Evolutionary conservation across 2,113 vertebrate species (phyloP).

Genomic region (Empidonax traillii): DNA sequence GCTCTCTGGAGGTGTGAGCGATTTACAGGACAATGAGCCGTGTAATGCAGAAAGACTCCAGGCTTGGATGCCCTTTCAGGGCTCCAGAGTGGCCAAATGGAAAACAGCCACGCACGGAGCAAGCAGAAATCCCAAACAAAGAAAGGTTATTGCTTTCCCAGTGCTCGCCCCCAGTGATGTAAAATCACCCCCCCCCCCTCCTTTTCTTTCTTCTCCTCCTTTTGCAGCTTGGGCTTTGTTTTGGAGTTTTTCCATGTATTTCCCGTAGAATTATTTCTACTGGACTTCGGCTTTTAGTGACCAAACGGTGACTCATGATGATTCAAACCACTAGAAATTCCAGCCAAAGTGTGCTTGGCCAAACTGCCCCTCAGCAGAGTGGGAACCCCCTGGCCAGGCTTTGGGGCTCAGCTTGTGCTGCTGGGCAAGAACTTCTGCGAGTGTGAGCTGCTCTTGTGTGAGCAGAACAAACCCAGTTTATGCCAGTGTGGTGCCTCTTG

Average conservation of each 20-base stretch:
- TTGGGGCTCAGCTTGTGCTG: fast-evolving
- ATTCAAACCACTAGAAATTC: neutral
- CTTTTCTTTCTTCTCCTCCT: neutral
- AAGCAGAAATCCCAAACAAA: neutral
- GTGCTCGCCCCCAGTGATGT: neutral
- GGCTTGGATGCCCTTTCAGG: slow-evolving; percentile 27
- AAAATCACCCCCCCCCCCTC: neutral
- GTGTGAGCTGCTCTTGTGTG: fast-evolving
- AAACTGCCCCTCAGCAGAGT: fast-evolving
- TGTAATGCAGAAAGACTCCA: neutral
- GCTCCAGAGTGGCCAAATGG: slow-evolving; percentile 36
- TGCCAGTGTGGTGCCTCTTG: neutral
- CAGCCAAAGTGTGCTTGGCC: neutral
- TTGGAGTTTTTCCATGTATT: neutral
- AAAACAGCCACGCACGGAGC: neutral
- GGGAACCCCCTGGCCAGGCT: neutral
- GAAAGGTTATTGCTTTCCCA: slow-evolving; percentile 48
- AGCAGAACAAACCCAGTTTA: neutral
- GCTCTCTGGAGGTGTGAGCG: neutral
- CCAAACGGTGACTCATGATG: slow-evolving; percentile 1
- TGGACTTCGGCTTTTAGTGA: neutral
- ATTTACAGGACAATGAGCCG: neutral
- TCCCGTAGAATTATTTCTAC: neutral
- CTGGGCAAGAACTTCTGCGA: neutral
- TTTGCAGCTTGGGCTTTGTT: neutral